A percentile compares a stretch with the other conserved stretches of the same genome.
Evolutionary conservation across 1,140 invertebrate species (phyloP).

Genomic region (Melitaea cinxia): DNA sequence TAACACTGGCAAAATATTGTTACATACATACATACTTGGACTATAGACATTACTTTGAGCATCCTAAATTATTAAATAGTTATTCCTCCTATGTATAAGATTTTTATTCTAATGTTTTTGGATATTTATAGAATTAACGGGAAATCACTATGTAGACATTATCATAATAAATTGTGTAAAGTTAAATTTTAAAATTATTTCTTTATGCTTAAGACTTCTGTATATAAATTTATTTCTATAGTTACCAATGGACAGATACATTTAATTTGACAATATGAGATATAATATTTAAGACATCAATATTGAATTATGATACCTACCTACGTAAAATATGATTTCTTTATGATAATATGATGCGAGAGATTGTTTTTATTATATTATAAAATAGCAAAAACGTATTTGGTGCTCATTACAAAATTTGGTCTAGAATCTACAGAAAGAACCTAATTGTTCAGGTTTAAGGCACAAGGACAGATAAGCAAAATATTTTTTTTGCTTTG

Average conservation of each 20-base stretch:
- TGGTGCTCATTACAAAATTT: background rate
- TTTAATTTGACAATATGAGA: constrained; percentile 35
- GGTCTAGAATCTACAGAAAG: background rate
- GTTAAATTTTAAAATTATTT: constrained; percentile 63
- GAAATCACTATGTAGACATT: constrained; percentile 66
- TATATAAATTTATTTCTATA: constrained; percentile 18
- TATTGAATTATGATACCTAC: background rate
- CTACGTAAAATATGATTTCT: background rate
- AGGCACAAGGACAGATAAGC: constrained; percentile 48
- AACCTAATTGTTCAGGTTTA: constrained; percentile 25
- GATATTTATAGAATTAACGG: constrained; percentile 55
- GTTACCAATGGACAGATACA: constrained; percentile 51
- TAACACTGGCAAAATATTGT: constrained; percentile 29
- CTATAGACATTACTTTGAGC: constrained; percentile 29
- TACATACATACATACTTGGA: constrained; percentile 34
- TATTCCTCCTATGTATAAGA: constrained; percentile 7
- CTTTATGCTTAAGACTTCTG: constrained; percentile 33
- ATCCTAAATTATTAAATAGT: constrained; percentile 23
- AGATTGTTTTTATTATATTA: background rate
- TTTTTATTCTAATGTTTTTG: constrained; percentile 29
- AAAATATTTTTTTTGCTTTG: background rate
- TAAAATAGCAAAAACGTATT: background rate
- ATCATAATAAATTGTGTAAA: constrained; percentile 75
- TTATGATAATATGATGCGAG: background rate
- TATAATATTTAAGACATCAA: constrained; percentile 18